Evolutionary conservation across 2,113 vertebrate species (phyloP), one percentile per base, ranked within the genome.

Genomic region (Polypterus senegalus): DNA sequence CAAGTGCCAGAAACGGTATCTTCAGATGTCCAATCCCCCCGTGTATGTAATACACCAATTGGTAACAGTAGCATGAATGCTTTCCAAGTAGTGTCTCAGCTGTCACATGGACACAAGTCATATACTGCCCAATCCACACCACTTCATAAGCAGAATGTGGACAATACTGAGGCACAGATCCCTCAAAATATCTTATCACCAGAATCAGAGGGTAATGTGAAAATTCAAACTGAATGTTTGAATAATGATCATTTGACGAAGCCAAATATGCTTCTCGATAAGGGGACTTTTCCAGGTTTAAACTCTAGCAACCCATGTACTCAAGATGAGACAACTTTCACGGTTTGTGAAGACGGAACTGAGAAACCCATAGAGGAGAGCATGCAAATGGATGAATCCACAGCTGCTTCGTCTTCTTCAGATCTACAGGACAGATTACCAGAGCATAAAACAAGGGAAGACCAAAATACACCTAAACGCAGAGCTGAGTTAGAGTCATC

Each of bases 1-100:
- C 83, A 80, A 71, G 76, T 81, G 79, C 81, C 86, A 77, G 77
- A 82, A 75, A 75, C 72, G 71, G 72, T 69, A 76, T 80, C 72
- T 73, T 67, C 76, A 76, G 76, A 87, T 71, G 78, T 77, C 73
- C 76, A 82, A 63, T 72, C 67, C 6, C 47, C 71, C 67, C 81
- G 87, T 64, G 75, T 76, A 69, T 88, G 80, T 69, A 83, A 78
- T 64, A 77, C 83, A 60, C 66, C 73, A 69, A 77, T 79, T 72
- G 71, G 72, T 62, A 68, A 83, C 72, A 82, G 83, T 74, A 85
- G 77, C 78, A 86, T 75, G 44, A 73, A 68, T 57, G 71, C 62
- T 54, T 81, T 79, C 75, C 68, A 68, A 71, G 67, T 52, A 72
- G 82, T 90, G 66, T 67, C 72, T 58, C 76, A 76, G 7, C 74